Percentiles rank a stretch among this genome's conserved stretches.
Evolutionary conservation across 2,113 vertebrate species (phyloP).

Genomic region (Donacobius atricapilla): DNA sequence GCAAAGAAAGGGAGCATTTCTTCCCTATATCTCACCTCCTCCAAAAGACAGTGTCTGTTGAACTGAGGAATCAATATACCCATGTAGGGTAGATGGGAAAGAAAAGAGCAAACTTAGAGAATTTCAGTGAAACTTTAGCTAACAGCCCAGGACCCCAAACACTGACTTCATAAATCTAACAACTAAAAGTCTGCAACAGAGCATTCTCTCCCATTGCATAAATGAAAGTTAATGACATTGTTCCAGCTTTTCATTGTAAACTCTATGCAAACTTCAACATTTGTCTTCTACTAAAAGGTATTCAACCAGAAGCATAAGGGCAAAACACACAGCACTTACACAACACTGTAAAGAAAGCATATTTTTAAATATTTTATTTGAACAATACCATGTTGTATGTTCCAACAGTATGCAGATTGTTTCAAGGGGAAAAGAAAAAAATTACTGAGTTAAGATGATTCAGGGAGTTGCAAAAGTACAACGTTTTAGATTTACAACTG

Average conservation of each 20-base stretch:
- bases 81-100: neutral
- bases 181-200: neutral
- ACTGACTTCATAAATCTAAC: neutral
- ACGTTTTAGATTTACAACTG: neutral
- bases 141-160: neutral
- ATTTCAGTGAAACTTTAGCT: neutral
- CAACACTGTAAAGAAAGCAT: neutral
- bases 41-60: neutral
- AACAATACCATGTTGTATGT: neutral
- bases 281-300: neutral
- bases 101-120: neutral
- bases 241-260: neutral
- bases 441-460: neutral
- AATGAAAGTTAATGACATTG: neutral
- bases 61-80: neutral
- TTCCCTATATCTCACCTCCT: neutral
- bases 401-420: neutral
- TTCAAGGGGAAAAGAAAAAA: neutral
- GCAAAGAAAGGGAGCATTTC: neutral
- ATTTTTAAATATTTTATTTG: neutral
- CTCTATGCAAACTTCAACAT: neutral
- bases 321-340: neutral
- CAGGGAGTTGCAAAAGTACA: neutral
- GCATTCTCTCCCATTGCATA: neutral
- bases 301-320: neutral